Evolutionary conservation across 2,888 invertebrate species (phyloP).

Genomic region (Pogonocherus hispidulus): DNA sequence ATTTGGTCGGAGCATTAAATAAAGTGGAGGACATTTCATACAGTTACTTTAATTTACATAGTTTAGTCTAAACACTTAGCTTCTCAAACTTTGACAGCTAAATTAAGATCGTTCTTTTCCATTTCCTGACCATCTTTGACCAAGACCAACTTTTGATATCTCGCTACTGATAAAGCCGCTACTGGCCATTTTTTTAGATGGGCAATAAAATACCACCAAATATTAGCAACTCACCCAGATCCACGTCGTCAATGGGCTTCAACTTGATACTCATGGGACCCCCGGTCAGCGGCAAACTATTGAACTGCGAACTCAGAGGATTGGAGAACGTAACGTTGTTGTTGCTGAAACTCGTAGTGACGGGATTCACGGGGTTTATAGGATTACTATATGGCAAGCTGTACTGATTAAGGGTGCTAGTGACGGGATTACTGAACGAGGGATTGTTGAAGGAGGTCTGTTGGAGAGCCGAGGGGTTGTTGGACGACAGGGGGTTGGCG

Average conservation of each 20-base stretch:
- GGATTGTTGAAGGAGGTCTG: conserved; percentile 70
- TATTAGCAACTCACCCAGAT: conserved; percentile 69
- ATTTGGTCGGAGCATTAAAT: too few species aligned
- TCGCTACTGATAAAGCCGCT: too few species aligned
- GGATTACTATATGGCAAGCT: conserved; percentile 64
- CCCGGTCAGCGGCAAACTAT: conserved; percentile 67
- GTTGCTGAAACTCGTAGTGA: conserved; percentile 63
- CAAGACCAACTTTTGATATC: too few species aligned
- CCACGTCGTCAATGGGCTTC: conserved; percentile 82
- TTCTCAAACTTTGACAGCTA: too few species aligned
- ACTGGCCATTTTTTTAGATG: too few species aligned
- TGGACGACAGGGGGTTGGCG: conserved; percentile 68
- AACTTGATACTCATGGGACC: conserved; percentile 75
- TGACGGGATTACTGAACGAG: conserved; percentile 70
- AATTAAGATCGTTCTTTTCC: too few species aligned
- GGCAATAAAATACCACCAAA: conserved; percentile 1
- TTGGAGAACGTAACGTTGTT: conserved; percentile 76
- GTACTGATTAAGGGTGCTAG: conserved; percentile 68
- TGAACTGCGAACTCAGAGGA: conserved; percentile 74
- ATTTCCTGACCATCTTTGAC: too few species aligned
- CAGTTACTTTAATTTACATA: too few species aligned
- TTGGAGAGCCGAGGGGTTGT: conserved; percentile 59
- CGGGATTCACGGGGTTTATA: conserved; percentile 63
- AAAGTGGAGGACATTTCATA: too few species aligned
- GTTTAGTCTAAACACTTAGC: too few species aligned